phyloP scores from a whole-genome alignment of 2,113 vertebrate species.

The Syrrhaptes paradoxus region DNA sequence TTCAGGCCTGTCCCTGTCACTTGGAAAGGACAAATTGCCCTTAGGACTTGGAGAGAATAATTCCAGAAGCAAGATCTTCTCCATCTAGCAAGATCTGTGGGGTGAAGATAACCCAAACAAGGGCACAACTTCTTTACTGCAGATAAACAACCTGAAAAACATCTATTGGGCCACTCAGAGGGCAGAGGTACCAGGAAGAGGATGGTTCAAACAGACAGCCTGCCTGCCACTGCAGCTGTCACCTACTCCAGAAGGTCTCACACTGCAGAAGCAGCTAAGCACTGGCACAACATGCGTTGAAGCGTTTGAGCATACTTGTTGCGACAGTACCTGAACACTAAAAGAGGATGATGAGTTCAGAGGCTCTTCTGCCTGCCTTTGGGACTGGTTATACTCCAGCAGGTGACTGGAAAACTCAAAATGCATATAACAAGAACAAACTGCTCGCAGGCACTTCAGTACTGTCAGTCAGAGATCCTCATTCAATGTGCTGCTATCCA shows the following conservation, averaged over 20 bases:
- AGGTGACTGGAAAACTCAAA: not conserved
- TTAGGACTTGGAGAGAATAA: not conserved
- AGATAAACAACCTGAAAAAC: not conserved
- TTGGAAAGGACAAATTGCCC: not conserved
- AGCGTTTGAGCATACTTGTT: not conserved
- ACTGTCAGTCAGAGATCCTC: not conserved
- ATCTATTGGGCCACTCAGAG: not conserved
- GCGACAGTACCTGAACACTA: not conserved
- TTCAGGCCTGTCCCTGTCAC: not conserved
- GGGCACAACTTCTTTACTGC: not conserved
- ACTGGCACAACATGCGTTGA: not conserved
- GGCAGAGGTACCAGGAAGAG: not conserved
- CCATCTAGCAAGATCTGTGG: not conserved
- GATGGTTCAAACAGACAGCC: not conserved
- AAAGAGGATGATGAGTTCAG: not conserved
- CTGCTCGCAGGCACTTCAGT: not conserved
- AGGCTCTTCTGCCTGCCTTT: not conserved
- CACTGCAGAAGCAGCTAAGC: not conserved
- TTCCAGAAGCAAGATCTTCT: not conserved
- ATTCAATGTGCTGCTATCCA: not conserved
- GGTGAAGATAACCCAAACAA: not conserved
- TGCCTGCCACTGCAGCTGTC: not conserved
- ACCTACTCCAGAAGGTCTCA: not conserved
- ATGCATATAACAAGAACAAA: not conserved
- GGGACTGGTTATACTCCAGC: not conserved